Percentiles rank a stretch among this genome's conserved stretches.
Conservation (phyloP, 2,888 invertebrate genomes). For the Brachyopa scutellaris region DNA sequence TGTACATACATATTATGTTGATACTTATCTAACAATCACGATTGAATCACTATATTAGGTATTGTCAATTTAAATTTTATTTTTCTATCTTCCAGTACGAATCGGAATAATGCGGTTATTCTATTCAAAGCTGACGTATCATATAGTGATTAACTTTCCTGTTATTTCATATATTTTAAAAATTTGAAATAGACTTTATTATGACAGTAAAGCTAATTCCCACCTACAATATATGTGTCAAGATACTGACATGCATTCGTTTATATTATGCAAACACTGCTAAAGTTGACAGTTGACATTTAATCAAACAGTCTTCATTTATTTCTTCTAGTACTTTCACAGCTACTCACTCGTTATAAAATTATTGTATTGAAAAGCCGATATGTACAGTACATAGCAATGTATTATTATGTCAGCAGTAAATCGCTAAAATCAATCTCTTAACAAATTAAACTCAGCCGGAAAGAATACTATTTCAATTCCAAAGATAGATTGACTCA, state of each 20-base stretch:
- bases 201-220: too few species aligned
- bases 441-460: neutral
- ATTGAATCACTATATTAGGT: too few species aligned
- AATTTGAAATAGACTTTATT: too few species aligned
- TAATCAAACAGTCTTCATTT: neutral
- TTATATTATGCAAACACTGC: neutral
- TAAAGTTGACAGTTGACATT: neutral
- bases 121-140: too few species aligned
- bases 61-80: too few species aligned
- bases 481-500: neutral
- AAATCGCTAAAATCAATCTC: conserved; percentile 3
- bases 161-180: too few species aligned
- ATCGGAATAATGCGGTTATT: too few species aligned
- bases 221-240: too few species aligned
- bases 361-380: neutral
- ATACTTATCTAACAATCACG: too few species aligned
- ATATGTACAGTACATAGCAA: neutral
- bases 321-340: neutral
- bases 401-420: neutral
- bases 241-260: neutral
- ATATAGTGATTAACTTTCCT: too few species aligned
- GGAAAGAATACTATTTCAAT: neutral
- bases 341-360: neutral
- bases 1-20: too few species aligned
- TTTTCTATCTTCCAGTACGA: too few species aligned